Percentiles rank a stretch among this genome's conserved stretches.
Conservation (phyloP, 2,888 invertebrate genomes). For the Hypomecis punctinalis region DNA sequence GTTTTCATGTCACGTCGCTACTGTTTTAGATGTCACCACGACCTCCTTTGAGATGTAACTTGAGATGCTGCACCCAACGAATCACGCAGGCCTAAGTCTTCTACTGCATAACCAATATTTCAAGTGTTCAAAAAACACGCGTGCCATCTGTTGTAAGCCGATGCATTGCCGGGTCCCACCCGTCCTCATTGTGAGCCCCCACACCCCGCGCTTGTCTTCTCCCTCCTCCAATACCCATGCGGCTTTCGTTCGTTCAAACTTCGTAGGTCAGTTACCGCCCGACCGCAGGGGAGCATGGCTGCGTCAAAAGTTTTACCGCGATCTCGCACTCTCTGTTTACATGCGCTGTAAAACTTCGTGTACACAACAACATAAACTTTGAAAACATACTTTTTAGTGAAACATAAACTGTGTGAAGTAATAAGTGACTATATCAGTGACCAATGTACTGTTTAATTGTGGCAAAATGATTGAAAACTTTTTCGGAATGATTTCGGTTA, state of each 20-base stretch:
- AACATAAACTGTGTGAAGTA: conserved; percentile 63
- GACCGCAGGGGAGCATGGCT: conserved; percentile 84
- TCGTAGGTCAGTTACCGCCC: conserved; percentile 86
- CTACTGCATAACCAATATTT: conserved; percentile 79
- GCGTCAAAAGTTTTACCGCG: conserved; percentile 82
- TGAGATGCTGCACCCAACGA: conserved; percentile 73
- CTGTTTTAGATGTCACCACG: conserved; percentile 63
- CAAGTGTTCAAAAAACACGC: conserved; percentile 81
- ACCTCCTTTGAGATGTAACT: conserved; percentile 81
- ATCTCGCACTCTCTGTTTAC: conserved; percentile 81
- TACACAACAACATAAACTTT: conserved; percentile 67
- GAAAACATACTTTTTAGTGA: conserved; percentile 67
- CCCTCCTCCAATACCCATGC: conserved; percentile 75
- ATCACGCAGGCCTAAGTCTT: conserved; percentile 81
- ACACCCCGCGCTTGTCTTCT: conserved; percentile 60
- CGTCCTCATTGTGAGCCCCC: conserved; percentile 64
- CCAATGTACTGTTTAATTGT: conserved; percentile 78
- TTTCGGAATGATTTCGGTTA: conserved; percentile 80
- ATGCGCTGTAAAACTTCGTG: conserved; percentile 75
- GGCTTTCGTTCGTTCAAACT: conserved; percentile 85
- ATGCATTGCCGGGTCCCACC: conserved; percentile 80
- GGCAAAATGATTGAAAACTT: conserved; percentile 76
- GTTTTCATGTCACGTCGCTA: conserved; percentile 43
- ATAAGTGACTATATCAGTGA: conserved; percentile 68
- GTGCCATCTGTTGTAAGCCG: conserved; percentile 83